Evolutionary conservation across 1,140 invertebrate genomes (phyloP).

Genomic region (Bombus picipes): DNA sequence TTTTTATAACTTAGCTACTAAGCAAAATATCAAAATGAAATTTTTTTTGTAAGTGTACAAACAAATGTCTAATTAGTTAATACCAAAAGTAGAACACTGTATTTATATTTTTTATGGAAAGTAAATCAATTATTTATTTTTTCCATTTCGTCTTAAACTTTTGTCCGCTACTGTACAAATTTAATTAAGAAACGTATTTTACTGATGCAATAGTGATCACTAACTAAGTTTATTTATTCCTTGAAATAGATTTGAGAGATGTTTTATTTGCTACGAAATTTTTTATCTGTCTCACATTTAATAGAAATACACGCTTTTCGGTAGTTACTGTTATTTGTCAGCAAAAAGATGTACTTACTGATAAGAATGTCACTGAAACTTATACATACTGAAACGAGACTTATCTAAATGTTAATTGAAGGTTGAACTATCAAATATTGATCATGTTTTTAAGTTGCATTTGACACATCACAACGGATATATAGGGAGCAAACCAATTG

Average conservation of each 20-base stretch:
- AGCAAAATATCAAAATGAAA: too few relatives aligned
- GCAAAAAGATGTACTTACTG: neutral
- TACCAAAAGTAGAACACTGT: neutral
- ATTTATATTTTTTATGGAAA: slow-evolving; percentile 9
- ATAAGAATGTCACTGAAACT: neutral
- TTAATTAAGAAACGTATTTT: too few relatives aligned
- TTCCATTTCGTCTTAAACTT: neutral
- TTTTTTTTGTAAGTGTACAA: too few relatives aligned
- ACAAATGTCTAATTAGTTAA: neutral
- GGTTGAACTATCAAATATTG: neutral
- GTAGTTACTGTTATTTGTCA: neutral
- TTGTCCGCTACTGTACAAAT: neutral
- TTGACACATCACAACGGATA: neutral
- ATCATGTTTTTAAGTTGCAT: neutral
- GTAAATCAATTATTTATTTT: neutral
- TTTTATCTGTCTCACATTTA: neutral
- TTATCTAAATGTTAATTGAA: neutral
- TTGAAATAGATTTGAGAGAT: neutral
- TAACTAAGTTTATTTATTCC: neutral
- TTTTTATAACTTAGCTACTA: too few relatives aligned
- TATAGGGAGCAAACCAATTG: neutral
- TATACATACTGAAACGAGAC: neutral
- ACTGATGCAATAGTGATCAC: too few relatives aligned
- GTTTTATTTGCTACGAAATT: neutral
- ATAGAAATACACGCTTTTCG: neutral